Percentiles rank a stretch among this genome's conserved stretches.
Conservation (phyloP, 2,888 invertebrate species). For the Chironomus tentans region DNA sequence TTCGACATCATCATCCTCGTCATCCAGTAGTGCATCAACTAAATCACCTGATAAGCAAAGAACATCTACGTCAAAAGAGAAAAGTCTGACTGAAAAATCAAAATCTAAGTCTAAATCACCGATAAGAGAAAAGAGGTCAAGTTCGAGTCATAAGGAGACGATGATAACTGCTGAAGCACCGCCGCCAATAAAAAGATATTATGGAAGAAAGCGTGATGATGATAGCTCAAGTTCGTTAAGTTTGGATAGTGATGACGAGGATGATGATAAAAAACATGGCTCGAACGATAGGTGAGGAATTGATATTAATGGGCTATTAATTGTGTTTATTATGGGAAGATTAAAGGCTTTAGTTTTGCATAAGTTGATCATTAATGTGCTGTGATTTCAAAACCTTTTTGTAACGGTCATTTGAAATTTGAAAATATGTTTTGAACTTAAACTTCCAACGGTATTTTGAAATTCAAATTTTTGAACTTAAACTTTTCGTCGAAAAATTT, state of each 20-base stretch:
- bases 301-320: too few relatives aligned
- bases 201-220: conserved; percentile 48
- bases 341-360: too few relatives aligned
- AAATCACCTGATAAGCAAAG: neutral
- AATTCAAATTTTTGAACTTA: conserved; percentile 19
- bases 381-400: too few relatives aligned
- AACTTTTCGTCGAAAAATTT: neutral
- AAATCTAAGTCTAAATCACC: conserved; percentile 4
- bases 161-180: neutral
- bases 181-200: conserved; percentile 46
- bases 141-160: conserved; percentile 32
- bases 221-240: conserved; percentile 42
- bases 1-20: conserved; percentile 22
- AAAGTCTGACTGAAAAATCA: neutral
- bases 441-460: too few relatives aligned
- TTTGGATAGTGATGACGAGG: conserved; percentile 35
- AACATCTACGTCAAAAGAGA: neutral
- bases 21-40: conserved; percentile 34
- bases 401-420: too few relatives aligned
- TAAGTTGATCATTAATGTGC: too few relatives aligned
- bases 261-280: conserved; percentile 32
- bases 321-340: too few relatives aligned
- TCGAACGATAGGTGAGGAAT: conserved; percentile 27
- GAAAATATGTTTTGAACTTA: too few relatives aligned
- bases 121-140: neutral